phyloP scores from a whole-genome alignment of 1,140 invertebrate genomes.

The Leptinotarsa defecta region DNA sequence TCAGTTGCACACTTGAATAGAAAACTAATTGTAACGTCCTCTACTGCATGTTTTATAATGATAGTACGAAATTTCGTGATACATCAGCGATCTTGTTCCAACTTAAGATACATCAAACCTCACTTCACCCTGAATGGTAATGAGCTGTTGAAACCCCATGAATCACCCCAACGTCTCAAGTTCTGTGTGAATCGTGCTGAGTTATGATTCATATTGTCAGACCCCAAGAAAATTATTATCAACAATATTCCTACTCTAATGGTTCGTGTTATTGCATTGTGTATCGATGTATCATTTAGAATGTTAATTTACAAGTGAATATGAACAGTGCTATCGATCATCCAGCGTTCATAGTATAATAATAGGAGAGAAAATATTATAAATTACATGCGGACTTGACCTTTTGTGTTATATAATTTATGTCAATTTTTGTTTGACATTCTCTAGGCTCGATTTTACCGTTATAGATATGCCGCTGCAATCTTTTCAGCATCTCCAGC shows the following conservation, averaged over 20 bases:
- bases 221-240: slow-evolving; percentile 7
- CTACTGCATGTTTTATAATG: too few species aligned
- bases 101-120: too few species aligned
- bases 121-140: too few species aligned
- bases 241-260: slow-evolving; percentile 11
- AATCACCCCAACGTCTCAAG: not conserved
- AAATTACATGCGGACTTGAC: slow-evolving; percentile 8
- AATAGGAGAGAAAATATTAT: not conserved
- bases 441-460: not conserved
- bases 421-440: slow-evolving; percentile 15
- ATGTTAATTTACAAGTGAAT: slow-evolving; percentile 15
- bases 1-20: too few species aligned
- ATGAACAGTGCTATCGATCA: slow-evolving; percentile 15
- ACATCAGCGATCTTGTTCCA: too few species aligned
- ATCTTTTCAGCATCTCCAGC: too few species aligned
- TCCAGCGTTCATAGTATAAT: slow-evolving; percentile 3
- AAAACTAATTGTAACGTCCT: too few species aligned
- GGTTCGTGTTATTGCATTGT: slow-evolving; percentile 14
- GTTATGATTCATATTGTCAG: slow-evolving; percentile 12
- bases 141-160: not conserved
- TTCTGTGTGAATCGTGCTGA: not conserved
- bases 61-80: too few species aligned
- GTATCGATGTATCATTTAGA: slow-evolving; percentile 14
- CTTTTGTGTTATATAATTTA: slow-evolving; percentile 9
- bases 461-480: too few species aligned